Evolutionary conservation across 2,888 invertebrate species (phyloP), one percentile per base, ranked within the genome.

Genomic region (Amiota minor): DNA sequence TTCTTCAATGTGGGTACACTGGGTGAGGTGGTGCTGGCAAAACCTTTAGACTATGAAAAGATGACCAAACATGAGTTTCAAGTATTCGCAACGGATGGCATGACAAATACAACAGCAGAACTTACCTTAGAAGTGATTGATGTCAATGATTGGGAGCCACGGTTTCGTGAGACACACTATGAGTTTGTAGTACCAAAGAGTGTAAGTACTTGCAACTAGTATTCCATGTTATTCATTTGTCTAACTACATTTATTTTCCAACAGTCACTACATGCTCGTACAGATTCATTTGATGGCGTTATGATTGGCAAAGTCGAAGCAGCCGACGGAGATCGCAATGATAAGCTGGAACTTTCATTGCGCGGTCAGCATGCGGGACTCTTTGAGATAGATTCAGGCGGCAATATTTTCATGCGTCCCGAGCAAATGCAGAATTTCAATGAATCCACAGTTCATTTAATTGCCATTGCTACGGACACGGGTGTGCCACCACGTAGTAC

Each of bases 111-210:
- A 88, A 95, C 96, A 0, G 94, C 96, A 0, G 92, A 93, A 9
- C 93, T 97, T 3, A 94, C 95, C 83, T 92, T 97, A 46, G 93
- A 94, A 1, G 95, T 97, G 16, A 91, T 94, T 80, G 95, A 97
- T 88, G 95, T 96, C 10, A 97, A 97, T 90, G 97, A 97, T 88
- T 97, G 97, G 96, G 97, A 97, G 89, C 97, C 97, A 0, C 92
- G 96, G 73, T 97, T 97, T 91, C 93, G 95, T 1, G 94, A 95
- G 89, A 94, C 95, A 8, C 94, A 96, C 89, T 97, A 97, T 90
- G 96, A 96, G 90, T 97, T 97, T 90, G 76, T 86, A 62, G 88
- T 90, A 65, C 89, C 89, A 45, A 89, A 89, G 70, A 87, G 86
- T 77, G 89, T 89, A 77, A 87, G 87, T 86, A 35, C 35, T 35